A percentile compares a stretch with the other conserved stretches of the same genome.
These are phyloP conservation scores for Muscina levida DNA, from an alignment of 2,888 invertebrate species.

Conservation along the genomic window DNA sequence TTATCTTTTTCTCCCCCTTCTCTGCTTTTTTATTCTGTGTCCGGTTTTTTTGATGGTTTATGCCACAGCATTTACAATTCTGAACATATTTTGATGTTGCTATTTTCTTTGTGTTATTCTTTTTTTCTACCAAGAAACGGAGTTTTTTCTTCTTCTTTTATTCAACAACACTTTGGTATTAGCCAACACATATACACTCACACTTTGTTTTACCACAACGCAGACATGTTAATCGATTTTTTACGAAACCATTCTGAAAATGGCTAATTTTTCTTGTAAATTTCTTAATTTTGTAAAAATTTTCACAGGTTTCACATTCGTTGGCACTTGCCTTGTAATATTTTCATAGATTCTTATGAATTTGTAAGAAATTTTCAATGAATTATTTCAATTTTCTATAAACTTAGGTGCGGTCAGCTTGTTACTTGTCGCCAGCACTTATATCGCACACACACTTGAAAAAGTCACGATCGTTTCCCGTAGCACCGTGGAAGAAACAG, in stretches of 20 bases:
- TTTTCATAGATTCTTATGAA: constrained; percentile 38
- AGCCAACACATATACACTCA: constrained; percentile 11
- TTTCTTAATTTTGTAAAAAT: background rate
- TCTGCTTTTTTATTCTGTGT: background rate
- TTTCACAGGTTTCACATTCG: background rate
- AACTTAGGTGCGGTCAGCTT: constrained; percentile 68
- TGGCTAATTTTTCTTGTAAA: constrained; percentile 5
- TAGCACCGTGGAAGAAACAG: constrained; percentile 49
- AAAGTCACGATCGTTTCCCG: constrained; percentile 25
- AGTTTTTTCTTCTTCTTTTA: no score
- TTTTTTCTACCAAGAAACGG: background rate
- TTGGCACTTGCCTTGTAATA: background rate
- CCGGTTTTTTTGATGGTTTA: background rate
- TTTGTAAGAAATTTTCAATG: constrained; percentile 31
- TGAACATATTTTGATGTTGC: background rate
- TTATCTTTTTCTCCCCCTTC: no score
- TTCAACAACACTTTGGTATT: constrained; percentile 45
- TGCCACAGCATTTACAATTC: background rate
- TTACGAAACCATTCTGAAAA: constrained; percentile 25
- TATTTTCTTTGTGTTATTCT: background rate
- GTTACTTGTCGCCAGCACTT: constrained; percentile 37
- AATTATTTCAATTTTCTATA: constrained; percentile 48
- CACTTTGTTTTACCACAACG: constrained; percentile 39
- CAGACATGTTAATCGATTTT: constrained; percentile 22
- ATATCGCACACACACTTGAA: constrained; percentile 46